Evolutionary conservation across 2,888 invertebrate species (phyloP).

Genomic region (Caenorhabditis imperialis): DNA sequence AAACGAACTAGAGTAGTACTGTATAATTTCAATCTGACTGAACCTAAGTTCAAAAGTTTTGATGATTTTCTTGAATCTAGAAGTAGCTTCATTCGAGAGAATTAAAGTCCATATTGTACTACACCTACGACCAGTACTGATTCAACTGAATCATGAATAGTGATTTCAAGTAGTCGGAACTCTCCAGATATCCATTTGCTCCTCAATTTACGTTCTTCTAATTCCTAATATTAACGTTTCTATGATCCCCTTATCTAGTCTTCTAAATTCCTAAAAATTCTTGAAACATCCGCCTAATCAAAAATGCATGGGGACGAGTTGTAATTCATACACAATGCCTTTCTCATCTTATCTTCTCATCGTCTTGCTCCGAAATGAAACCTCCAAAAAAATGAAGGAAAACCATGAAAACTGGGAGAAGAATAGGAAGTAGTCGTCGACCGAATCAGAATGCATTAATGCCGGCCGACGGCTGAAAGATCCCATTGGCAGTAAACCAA

Average conservation of each 20-base stretch:
- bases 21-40: no score
- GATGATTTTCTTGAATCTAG: no score
- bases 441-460: conserved; percentile 13
- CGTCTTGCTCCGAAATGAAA: background rate
- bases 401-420: no score
- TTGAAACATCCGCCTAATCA: background rate
- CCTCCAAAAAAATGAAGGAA: background rate
- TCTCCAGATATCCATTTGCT: no score
- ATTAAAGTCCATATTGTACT: no score
- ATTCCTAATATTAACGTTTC: no score
- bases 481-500: conserved; percentile 27
- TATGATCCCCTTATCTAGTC: background rate
- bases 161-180: no score
- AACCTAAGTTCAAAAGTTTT: no score
- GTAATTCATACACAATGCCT: conserved; percentile 16
- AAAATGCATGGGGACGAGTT: conserved; percentile 8
- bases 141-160: no score
- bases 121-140: no score
- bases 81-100: no score
- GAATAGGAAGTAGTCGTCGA: background rate
- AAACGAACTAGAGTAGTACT: no score
- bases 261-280: background rate
- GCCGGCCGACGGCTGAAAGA: background rate
- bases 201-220: background rate
- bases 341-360: conserved; percentile 6